Conservation (phyloP, 2,797 vertebrate species). For the Sebastes jordani region DNA sequence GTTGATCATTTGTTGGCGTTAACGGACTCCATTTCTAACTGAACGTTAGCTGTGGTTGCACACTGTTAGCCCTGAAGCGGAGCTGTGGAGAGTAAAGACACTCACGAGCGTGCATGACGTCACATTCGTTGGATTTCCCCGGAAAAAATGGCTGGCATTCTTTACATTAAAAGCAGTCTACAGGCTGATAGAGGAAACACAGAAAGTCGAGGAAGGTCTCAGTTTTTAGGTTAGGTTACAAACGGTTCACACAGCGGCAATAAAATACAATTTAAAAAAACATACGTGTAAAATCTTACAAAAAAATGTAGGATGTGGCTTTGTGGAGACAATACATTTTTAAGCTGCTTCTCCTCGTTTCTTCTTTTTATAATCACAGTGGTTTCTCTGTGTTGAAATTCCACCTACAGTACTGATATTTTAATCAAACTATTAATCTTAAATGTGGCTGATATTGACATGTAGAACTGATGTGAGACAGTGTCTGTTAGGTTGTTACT, state of each 20-base stretch:
- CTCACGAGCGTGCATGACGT: accelerated
- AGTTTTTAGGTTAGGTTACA: too few relatives aligned
- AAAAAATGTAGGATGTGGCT: background rate
- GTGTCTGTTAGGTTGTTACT: background rate
- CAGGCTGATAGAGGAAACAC: too few relatives aligned
- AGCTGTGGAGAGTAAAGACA: too few relatives aligned
- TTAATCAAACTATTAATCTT: background rate
- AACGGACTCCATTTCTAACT: accelerated
- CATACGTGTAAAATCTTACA: too few relatives aligned
- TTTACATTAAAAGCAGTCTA: too few relatives aligned
- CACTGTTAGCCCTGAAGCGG: too few relatives aligned
- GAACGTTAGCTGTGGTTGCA: too few relatives aligned
- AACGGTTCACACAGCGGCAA: too few relatives aligned
- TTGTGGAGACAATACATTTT: background rate
- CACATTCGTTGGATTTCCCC: too few relatives aligned
- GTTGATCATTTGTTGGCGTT: too few relatives aligned
- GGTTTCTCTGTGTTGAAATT: accelerated
- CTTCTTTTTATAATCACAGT: background rate
- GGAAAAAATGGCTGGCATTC: accelerated
- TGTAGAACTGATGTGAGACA: background rate
- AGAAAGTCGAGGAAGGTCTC: too few relatives aligned
- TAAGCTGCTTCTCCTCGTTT: background rate
- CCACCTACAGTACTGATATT: background rate
- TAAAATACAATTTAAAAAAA: too few relatives aligned
- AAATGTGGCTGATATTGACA: background rate